Conservation (phyloP, 2,797 vertebrate genomes). For the Syngnathus acus region DNA sequence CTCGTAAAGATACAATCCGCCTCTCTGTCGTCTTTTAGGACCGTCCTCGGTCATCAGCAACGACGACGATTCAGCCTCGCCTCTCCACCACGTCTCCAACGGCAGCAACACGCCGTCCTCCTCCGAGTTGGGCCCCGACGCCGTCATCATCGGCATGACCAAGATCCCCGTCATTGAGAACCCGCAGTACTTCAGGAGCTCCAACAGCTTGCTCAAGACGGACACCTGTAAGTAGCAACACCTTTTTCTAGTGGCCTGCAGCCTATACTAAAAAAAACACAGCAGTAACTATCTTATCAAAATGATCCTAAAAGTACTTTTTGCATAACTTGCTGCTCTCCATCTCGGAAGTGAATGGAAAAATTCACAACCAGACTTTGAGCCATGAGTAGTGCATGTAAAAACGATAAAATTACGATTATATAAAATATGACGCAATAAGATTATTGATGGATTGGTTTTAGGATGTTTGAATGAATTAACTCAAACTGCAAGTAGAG, state of each 20-base stretch:
- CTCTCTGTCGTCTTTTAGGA: slow-evolving; percentile 60
- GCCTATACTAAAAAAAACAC: too few species aligned
- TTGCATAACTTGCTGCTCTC: too few species aligned
- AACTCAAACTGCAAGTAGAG: not conserved
- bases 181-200: slow-evolving; percentile 97
- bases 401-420: too few species aligned
- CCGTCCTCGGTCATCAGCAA: slow-evolving; percentile 97
- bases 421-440: too few species aligned
- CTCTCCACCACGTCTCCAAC: slow-evolving; percentile 95
- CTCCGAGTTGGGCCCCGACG: slow-evolving; percentile 90
- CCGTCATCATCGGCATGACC: slow-evolving; percentile 96
- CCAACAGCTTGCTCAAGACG: slow-evolving; percentile 88
- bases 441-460: not conserved
- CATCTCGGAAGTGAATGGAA: too few species aligned
- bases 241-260: not conserved
- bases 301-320: too few species aligned
- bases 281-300: too few species aligned
- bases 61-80: slow-evolving; percentile 93
- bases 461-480: too few species aligned
- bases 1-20: not conserved
- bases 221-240: slow-evolving; percentile 83
- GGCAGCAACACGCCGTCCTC: slow-evolving; percentile 96
- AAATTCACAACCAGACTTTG: too few species aligned
- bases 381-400: too few species aligned
- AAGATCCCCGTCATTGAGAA: slow-evolving; percentile 99